phyloP scores from a whole-genome alignment of 2,113 vertebrate genomes.

The Lipophrys pholis region DNA sequence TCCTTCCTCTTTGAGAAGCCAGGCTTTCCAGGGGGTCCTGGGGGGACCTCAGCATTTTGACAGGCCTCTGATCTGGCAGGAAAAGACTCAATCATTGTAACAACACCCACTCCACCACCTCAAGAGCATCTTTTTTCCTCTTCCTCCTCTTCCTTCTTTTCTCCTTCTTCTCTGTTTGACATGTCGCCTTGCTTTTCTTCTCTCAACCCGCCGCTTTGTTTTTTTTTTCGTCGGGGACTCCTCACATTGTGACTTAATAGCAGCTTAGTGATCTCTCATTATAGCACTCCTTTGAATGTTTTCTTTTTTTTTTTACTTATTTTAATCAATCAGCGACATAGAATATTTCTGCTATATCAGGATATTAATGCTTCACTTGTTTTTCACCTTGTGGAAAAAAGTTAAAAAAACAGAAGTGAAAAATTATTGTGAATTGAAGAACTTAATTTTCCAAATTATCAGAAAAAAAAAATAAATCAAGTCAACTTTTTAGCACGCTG shows the following conservation, averaged over 20 bases:
- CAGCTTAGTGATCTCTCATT: conserved; percentile 25
- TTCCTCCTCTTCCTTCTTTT: conserved; percentile 20
- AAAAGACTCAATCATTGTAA: conserved; percentile 77
- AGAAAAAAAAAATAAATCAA: too few relatives aligned
- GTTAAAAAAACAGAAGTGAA: background rate
- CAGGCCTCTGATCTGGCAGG: conserved; percentile 75
- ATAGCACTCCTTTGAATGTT: background rate
- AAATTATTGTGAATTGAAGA: background rate
- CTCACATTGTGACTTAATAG: conserved; percentile 5
- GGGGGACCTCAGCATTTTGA: conserved; percentile 65
- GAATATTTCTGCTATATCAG: background rate
- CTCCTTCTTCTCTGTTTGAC: conserved; percentile 44
- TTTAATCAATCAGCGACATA: conserved; percentile 1
- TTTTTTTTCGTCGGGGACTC: background rate
- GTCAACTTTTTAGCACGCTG: background rate
- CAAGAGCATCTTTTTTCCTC: conserved; percentile 47
- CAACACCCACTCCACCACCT: conserved; percentile 68
- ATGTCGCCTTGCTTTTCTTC: conserved; percentile 49
- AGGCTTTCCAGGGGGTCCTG: conserved; percentile 64
- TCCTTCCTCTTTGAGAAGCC: conserved; percentile 54
- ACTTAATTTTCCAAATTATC: background rate
- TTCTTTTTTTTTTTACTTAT: background rate
- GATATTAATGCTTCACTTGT: background rate
- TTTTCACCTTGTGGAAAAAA: too few relatives aligned
- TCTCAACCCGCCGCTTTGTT: conserved; percentile 20